These are phyloP conservation scores for Rhagoletis zephyria DNA, from an alignment of 1,140 invertebrate species.

Conservation along the genomic window DNA sequence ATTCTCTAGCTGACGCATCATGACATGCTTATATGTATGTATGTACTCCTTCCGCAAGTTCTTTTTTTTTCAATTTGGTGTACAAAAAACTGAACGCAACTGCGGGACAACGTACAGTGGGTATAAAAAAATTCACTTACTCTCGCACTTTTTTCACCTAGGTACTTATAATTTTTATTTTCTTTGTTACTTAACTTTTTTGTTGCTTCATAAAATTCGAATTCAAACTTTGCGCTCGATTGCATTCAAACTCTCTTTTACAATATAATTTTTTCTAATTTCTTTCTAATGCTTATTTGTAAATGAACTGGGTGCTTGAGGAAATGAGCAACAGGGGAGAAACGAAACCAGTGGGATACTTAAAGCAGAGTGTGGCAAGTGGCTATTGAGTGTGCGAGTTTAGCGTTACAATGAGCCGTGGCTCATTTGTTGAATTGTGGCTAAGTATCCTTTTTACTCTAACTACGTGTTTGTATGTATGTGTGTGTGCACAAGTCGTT, in stretches of 20 bases:
- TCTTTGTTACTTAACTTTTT: not conserved
- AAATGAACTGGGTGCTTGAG: constrained; percentile 2
- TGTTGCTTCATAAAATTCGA: not conserved
- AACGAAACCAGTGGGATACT: not conserved
- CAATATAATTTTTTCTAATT: not conserved
- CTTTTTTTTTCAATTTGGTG: too few relatives aligned
- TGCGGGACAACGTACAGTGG: not conserved
- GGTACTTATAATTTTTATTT: constrained; percentile 18
- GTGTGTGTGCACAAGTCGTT: not conserved
- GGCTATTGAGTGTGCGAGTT: constrained; percentile 36
- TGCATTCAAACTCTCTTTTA: not conserved
- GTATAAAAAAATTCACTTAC: not conserved
- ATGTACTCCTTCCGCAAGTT: too few relatives aligned
- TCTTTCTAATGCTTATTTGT: constrained; percentile 12
- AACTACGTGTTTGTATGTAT: not conserved
- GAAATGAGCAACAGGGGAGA: not conserved
- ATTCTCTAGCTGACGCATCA: too few relatives aligned
- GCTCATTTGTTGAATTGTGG: constrained; percentile 45
- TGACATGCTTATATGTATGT: too few relatives aligned
- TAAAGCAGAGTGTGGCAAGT: constrained; percentile 21
- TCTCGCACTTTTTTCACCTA: not conserved
- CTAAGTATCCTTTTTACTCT: constrained; percentile 22
- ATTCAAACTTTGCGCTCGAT: constrained; percentile 43
- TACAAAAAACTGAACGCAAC: too few relatives aligned
- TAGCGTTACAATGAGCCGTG: constrained; percentile 32